Base-by-base conservation (phyloP, 2,113 vertebrate species). In the Monarcha castaneiventris region DNA sequence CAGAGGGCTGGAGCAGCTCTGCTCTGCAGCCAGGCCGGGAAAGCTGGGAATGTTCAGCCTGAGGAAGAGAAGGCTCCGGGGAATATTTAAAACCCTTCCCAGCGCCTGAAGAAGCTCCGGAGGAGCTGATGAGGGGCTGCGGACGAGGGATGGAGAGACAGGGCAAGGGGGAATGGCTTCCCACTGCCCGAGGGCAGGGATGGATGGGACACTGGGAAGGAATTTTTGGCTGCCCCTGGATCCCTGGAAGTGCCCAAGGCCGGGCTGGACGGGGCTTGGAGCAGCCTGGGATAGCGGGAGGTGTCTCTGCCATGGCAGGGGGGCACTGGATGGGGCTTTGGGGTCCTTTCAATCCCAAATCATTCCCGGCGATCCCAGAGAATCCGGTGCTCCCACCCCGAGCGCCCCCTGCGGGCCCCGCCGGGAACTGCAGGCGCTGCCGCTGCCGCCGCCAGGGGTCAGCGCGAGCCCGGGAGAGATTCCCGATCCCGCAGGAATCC, bases 261-360 rank as follows among this genome's bases (percentile, higher is more conserved):
- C 67, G 5, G 21, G 26, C 0, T 22, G 39, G 48, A 32, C 6
- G 3, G 21, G 33, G 39, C 17, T 7, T 10, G 49, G 41, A 63
- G 49, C 30, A 55, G 0, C 8, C 29, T 25, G 56, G 49, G 48
- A 5, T 1, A 1, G 25, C 2, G 20, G n/a, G 0, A n/a, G 8
- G 63, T 6, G 48, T 27, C 21, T 11, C 32, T 37, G 68, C 9
- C 43, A 1, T 0, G 54, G 73, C 22, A 37, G 37, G 27, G 33
- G 5, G 46, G 72, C 9, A 10, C 11, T 2, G 48, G 39, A 0
- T n/a, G 2, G 48, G 2, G 33, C 4, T n/a, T 39, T 39, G 2
- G 18, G 27, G 3, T 44, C 37, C 11, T 48, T 49, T 16, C 74
- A 7, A n/a, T 10, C n/a, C 66, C 30, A 19, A 18, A 18, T 32